phyloP scores from a whole-genome alignment of 2,888 invertebrate species.

The Stictocephala bisonia region DNA sequence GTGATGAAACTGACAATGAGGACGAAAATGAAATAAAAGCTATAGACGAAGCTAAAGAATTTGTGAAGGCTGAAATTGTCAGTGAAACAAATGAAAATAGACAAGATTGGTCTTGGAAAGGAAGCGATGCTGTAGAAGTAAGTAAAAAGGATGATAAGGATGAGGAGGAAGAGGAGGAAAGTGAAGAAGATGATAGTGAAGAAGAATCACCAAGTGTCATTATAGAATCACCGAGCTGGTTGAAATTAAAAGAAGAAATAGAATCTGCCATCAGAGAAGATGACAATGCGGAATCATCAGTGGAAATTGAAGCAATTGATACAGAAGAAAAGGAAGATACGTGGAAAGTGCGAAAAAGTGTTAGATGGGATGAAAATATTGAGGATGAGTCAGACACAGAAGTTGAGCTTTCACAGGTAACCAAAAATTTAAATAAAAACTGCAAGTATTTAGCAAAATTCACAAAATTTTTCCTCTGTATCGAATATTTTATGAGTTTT shows the following conservation, averaged over 20 bases:
- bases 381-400: too few relatives aligned
- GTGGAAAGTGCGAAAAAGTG: too few relatives aligned
- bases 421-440: too few relatives aligned
- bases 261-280: too few relatives aligned
- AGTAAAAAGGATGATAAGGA: not conserved
- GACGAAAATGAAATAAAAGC: not conserved
- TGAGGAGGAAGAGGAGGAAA: not conserved
- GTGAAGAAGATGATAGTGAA: not conserved
- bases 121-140: conserved; percentile 2
- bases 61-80: not conserved
- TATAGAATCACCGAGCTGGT: not conserved
- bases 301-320: too few relatives aligned
- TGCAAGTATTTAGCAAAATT: too few relatives aligned
- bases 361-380: too few relatives aligned
- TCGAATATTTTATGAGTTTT: too few relatives aligned
- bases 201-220: not conserved
- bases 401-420: too few relatives aligned
- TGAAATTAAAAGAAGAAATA: not conserved
- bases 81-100: not conserved
- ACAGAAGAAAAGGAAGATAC: too few relatives aligned
- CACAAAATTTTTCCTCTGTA: too few relatives aligned
- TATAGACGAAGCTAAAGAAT: not conserved
- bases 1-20: not conserved
- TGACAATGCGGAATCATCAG: too few relatives aligned
- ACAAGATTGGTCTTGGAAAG: conserved; percentile 4